Conservation (phyloP, 2,113 vertebrate genomes). For the Panurus biarmicus region DNA sequence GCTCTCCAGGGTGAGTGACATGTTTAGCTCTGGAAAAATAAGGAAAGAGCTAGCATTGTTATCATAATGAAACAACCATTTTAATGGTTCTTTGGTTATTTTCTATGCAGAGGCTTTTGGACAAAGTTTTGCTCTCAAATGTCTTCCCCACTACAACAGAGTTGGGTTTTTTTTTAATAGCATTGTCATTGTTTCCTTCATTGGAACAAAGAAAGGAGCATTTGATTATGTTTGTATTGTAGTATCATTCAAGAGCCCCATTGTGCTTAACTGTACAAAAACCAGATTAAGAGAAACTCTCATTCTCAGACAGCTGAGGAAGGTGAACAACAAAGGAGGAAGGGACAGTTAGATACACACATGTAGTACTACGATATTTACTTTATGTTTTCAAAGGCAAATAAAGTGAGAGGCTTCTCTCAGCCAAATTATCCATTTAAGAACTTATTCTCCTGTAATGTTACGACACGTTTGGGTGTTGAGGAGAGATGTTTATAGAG, state of each 20-base stretch:
- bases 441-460: background rate
- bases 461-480: background rate
- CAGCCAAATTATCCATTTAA: background rate
- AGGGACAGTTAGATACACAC: background rate
- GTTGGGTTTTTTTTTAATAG: background rate
- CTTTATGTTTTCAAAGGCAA: background rate
- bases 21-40: background rate
- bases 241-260: background rate
- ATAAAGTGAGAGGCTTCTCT: background rate
- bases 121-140: background rate
- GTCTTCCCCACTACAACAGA: too few species aligned
- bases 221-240: slow-evolving; percentile 3
- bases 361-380: background rate
- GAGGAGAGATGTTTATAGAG: background rate
- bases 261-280: slow-evolving; percentile 2
- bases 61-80: background rate
- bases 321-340: background rate
- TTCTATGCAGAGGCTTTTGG: background rate
- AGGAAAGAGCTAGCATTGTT: background rate
- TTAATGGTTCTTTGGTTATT: background rate
- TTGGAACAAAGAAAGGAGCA: background rate
- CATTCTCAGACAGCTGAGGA: background rate
- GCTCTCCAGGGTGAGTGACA: background rate
- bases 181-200: background rate
- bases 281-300: background rate